Evolutionary conservation across 2,888 invertebrate genomes (phyloP).

Genomic region (Apotomis betuletana): DNA sequence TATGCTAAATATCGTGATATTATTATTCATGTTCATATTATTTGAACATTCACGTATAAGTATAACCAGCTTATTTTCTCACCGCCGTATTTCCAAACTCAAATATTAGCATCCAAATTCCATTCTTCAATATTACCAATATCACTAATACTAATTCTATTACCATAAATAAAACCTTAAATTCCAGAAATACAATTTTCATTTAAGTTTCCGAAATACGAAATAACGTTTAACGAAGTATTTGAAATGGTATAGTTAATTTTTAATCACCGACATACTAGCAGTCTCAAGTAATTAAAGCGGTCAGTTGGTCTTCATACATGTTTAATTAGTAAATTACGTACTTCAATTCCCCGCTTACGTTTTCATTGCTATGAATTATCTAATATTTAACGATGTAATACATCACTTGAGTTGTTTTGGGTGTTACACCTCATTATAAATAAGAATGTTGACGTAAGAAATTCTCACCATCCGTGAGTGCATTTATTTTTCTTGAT

Average conservation of each 20-base stretch:
- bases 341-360: slow-evolving; percentile 29
- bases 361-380: slow-evolving; percentile 23
- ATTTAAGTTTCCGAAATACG: neutral
- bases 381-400: slow-evolving; percentile 16
- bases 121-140: slow-evolving; percentile 14
- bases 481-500: too few species aligned
- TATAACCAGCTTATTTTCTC: slow-evolving; percentile 18
- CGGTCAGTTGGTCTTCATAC: slow-evolving; percentile 51
- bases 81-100: neutral
- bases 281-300: slow-evolving; percentile 60
- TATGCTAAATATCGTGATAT: neutral
- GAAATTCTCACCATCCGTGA: too few species aligned
- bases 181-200: slow-evolving; percentile 3
- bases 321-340: slow-evolving; percentile 39
- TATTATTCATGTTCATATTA: slow-evolving; percentile 18
- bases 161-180: slow-evolving; percentile 26
- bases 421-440: neutral
- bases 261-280: slow-evolving; percentile 69
- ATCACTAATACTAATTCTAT: slow-evolving; percentile 18
- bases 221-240: slow-evolving; percentile 4
- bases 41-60: slow-evolving; percentile 1
- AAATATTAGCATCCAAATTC: slow-evolving; percentile 8
- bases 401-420: neutral
- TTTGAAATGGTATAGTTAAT: slow-evolving; percentile 56
- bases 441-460: neutral